Evolutionary conservation across 2,113 vertebrate species (phyloP), one percentile per base, ranked within the genome.

Genomic region (Tenebrosternarchus preto): DNA sequence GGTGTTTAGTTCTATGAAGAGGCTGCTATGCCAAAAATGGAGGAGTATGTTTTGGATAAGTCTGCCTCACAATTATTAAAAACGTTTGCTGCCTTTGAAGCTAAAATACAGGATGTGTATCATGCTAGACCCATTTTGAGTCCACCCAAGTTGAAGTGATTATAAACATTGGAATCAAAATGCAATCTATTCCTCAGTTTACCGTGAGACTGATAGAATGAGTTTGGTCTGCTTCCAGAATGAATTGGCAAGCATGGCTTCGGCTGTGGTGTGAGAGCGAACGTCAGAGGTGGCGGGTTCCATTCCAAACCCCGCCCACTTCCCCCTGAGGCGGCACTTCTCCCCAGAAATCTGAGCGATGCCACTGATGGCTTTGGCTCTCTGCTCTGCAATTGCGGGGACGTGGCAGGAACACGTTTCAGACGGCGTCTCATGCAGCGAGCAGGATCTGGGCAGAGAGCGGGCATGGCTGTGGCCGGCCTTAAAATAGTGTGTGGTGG

Each of bases 401-500:
- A 55, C 72, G 76, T 36, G 73, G 27, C 60, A 61, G 31, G 68
- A 73, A 71, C 55, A n/a, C 63, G 29, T 11, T 27, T 72, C 60
- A 61, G 84, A 59, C 68, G 67, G 27, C 1, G 39, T 78, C 84
- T 79, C 77, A 73, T 76, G 73, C 39, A 63, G 33, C 63, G 36
- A 19, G 68, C 55, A 82, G 80, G 78, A 80, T 85, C 77, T 85
- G 77, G 84, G 84, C 59, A 50, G 9, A 27, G 61, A 76, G 22
- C 5, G 33, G 74, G 72, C 73, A 80, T 80, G 81, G 73, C 81
- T 84, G 78, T 59, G 85, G 83, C 84, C 80, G 56, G 67, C 80
- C 86, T 91, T 88, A 88, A 92, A 91, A 89, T 91, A 92, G 85
- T 76, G 56, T 77, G 83, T 4, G 81, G 89, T 83, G 85, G 81